A percentile compares a stretch with the other conserved stretches of the same genome.
Evolutionary conservation across 1,140 invertebrate species (phyloP).

Genomic region (Harpegnathos saltator): DNA sequence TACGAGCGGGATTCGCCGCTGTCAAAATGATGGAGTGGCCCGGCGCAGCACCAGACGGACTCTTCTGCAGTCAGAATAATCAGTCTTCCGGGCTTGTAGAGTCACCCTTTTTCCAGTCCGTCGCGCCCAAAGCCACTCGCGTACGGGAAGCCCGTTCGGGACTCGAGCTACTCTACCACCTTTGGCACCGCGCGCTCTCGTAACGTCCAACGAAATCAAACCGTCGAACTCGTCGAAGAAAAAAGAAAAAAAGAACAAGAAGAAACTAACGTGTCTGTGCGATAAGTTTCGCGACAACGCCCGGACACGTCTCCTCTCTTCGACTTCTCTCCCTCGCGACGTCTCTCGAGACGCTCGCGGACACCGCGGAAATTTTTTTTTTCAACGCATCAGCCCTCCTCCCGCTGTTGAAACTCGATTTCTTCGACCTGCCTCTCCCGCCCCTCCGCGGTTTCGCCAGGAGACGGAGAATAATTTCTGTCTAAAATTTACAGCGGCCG

Average conservation of each 20-base stretch:
- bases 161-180: slow-evolving; percentile 23
- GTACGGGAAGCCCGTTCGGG: neutral
- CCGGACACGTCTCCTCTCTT: neutral
- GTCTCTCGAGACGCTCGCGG: no score
- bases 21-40: slow-evolving; percentile 73
- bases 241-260: no score
- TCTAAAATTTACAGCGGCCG: slow-evolving; percentile 19
- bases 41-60: slow-evolving; percentile 57
- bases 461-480: slow-evolving; percentile 4
- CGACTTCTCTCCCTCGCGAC: neutral
- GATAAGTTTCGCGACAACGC: neutral
- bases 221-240: neutral
- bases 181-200: neutral
- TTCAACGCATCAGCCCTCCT: neutral
- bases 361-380: no score
- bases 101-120: slow-evolving; percentile 50
- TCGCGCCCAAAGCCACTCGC: slow-evolving; percentile 34
- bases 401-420: slow-evolving; percentile 11
- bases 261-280: neutral
- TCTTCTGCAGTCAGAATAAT: slow-evolving; percentile 68
- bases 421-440: neutral
- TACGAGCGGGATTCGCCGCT: slow-evolving; percentile 69
- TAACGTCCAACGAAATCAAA: slow-evolving; percentile 34
- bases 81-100: slow-evolving; percentile 60
- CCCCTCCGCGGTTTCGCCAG: no score